Base-by-base conservation (phyloP, 2,888 invertebrate species). In the Cyclophora albipunctata region DNA sequence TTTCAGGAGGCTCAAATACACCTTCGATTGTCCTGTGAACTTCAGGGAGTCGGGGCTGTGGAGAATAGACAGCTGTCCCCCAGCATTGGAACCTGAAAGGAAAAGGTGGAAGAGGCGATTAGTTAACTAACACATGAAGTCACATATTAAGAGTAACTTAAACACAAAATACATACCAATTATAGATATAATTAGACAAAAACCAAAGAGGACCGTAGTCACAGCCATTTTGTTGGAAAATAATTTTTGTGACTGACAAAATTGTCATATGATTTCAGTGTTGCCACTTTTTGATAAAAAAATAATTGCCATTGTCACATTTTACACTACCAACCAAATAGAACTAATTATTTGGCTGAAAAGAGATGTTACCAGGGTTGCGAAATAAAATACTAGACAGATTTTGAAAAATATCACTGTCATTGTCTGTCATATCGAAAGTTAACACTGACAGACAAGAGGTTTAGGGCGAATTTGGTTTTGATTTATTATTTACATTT, bases 41-140 rank as follows among this genome's bases (percentile, higher is more conserved):
- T 84, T 78, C 44, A 95, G 80, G 61, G 93, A 92, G 49, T 90
- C 81, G 20, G 95, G 95, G 64, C 90, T 90, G 69, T 92, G 91
- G 50, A 95, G 81, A 50, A 95, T 81, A 45, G 90, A 90, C 52
- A 96, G 90, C 78, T 95, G 93, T 45, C 93, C 93, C 43, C 93
- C 93, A 55, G 90, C 92, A 69, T 89, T 81, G 1, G 85, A 89
- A 81, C 81, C 75, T 90, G 70, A 55, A 76, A 47, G 52, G 47
- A 45, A 42, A 7, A 7, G 7, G 20, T 42, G 7, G 4, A 7
- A 42, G 3, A 42, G 7, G 20, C 7, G 40, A 40, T 42, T 42
- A 7, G 3, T 5, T 7, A 5, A 4, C 20, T 42, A 42, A 42
- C 20, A 5, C 4, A 42, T 7, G 7, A 20, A 20, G 20, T 20